A percentile compares a stretch with the other conserved stretches of the same genome.
Conservation (phyloP, 2,797 vertebrate genomes). For the Etheostoma perlongum region DNA sequence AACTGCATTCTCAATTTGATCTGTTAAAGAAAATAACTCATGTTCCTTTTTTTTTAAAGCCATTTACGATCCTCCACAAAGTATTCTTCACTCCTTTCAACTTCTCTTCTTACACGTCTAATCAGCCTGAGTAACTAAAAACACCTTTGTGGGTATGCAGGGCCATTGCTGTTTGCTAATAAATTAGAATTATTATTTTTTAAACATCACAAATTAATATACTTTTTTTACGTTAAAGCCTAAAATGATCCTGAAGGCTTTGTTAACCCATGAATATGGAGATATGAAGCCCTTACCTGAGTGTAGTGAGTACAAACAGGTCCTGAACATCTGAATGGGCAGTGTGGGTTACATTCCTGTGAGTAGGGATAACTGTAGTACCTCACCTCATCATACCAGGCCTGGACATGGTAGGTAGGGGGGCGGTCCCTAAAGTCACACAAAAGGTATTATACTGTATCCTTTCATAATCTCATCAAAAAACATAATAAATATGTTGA, state of each 20-base stretch:
- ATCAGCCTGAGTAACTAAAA: background rate
- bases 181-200: too few species aligned
- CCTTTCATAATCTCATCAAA: background rate
- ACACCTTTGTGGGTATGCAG: background rate
- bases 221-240: background rate
- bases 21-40: background rate
- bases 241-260: background rate
- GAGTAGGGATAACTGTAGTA: constrained; percentile 94
- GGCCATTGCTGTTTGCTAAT: background rate
- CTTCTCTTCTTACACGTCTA: background rate
- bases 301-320: constrained; percentile 99
- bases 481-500: background rate
- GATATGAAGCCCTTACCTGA: constrained; percentile 85
- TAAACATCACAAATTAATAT: background rate
- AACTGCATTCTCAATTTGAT: background rate
- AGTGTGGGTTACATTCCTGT: constrained; percentile 96
- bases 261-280: background rate
- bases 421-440: constrained; percentile 90
- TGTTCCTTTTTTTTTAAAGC: background rate
- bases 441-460: background rate
- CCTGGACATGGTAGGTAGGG: constrained; percentile 96
- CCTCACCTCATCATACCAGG: constrained; percentile 98
- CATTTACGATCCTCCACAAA: background rate
- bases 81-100: background rate
- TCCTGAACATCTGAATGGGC: constrained; percentile 95